Conservation (phyloP, 1,140 invertebrate species). For the Drosophila sucinea region DNA sequence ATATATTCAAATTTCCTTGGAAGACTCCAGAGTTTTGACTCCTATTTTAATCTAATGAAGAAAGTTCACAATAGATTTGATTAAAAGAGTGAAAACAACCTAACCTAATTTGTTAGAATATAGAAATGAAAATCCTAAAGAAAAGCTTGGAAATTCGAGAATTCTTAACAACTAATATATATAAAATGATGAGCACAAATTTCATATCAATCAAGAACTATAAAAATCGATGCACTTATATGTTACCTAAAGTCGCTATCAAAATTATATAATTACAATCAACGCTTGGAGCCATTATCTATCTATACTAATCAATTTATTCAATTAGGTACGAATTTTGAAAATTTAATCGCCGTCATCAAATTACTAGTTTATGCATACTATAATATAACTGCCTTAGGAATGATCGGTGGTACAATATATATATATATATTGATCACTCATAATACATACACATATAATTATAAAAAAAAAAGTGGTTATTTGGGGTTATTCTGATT, state of each 20-base stretch:
- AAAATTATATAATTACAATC: conserved; percentile 1
- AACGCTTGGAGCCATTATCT: not conserved
- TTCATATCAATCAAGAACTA: not conserved
- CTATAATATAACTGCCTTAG: conserved; percentile 4
- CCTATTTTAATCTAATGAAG: not conserved
- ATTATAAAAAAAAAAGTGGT: no score
- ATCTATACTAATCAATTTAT: not conserved
- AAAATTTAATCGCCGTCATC: not conserved
- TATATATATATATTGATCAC: not conserved
- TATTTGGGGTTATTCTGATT: not conserved
- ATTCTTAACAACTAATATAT: not conserved
- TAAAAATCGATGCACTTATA: not conserved
- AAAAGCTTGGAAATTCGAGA: not conserved
- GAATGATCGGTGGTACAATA: conserved; percentile 1
- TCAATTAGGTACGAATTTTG: not conserved
- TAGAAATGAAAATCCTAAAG: not conserved
- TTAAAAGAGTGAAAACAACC: not conserved
- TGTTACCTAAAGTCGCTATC: not conserved
- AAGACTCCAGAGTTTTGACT: not conserved
- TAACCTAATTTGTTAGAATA: not conserved
- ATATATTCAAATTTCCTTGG: not conserved
- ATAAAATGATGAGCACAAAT: not conserved
- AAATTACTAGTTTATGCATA: conserved; percentile 6
- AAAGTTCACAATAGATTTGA: not conserved
- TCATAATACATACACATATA: no score